These are phyloP conservation scores for Stratiomys singularior DNA, from an alignment of 2,888 invertebrate species.

Conservation along the genomic window DNA sequence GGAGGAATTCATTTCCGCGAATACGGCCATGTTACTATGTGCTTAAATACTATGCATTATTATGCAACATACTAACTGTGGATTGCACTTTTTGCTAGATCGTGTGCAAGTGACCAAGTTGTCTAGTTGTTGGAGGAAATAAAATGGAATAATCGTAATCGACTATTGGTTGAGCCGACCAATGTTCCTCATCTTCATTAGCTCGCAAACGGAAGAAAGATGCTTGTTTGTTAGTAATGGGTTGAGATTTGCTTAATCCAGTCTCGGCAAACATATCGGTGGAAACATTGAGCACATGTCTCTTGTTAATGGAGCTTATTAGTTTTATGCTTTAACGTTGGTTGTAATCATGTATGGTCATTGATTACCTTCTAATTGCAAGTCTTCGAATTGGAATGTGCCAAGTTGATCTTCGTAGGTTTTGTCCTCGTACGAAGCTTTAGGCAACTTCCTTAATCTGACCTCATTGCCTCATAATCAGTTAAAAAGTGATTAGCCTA, in stretches of 20 bases:
- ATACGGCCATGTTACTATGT: neutral
- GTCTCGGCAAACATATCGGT: neutral
- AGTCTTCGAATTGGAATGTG: neutral
- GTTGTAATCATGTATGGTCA: no score
- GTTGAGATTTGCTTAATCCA: neutral
- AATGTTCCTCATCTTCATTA: neutral
- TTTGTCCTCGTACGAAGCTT: neutral
- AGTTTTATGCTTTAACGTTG: no score
- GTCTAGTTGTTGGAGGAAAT: neutral
- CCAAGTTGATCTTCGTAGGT: neutral
- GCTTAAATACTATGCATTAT: neutral
- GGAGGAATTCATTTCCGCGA: neutral
- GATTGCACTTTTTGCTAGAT: no score
- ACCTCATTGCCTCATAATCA: no score
- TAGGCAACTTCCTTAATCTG: no score
- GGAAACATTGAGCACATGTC: no score
- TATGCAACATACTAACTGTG: no score
- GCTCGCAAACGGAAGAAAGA: conserved; percentile 17
- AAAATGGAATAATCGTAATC: neutral
- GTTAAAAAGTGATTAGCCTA: no score
- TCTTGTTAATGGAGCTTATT: no score
- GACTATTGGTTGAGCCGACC: neutral
- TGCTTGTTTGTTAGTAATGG: neutral
- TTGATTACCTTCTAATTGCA: no score
- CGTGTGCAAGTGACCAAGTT: neutral